Evolutionary conservation across 2,113 vertebrate genomes (phyloP).

Genomic region (human): DNA sequence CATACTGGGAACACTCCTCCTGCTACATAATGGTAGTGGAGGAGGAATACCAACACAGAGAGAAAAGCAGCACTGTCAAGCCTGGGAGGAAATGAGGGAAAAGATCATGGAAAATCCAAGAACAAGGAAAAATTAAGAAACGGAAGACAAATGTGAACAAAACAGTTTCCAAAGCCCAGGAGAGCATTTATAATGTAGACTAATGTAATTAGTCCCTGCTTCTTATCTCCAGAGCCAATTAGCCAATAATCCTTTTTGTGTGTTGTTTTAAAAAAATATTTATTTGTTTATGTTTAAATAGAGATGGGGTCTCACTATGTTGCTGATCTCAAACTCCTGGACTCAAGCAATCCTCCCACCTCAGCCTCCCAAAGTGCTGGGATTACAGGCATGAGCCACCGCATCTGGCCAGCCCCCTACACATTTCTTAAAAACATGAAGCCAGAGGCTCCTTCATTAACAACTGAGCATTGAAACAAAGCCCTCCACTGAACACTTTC

Average conservation of each 20-base stretch:
- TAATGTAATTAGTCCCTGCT: neutral
- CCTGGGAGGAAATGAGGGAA: neutral
- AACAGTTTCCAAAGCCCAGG: neutral
- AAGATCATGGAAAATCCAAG: neutral
- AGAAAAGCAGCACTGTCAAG: neutral
- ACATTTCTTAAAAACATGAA: neutral
- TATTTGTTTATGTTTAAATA: too few relatives aligned
- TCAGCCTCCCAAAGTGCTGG: too few relatives aligned
- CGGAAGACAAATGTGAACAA: neutral
- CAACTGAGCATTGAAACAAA: conserved; percentile 58
- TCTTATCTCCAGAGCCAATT: neutral
- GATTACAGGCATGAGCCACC: too few relatives aligned
- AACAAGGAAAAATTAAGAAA: neutral
- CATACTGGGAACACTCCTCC: conserved; percentile 42
- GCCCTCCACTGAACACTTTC: conserved; percentile 45
- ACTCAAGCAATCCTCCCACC: too few relatives aligned
- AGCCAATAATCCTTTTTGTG: neutral
- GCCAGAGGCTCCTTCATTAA: neutral
- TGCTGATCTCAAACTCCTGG: too few relatives aligned
- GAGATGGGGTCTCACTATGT: too few relatives aligned
- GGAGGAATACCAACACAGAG: conserved; percentile 7
- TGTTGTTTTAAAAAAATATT: too few relatives aligned
- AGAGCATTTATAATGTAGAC: neutral
- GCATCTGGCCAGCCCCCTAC: neutral
- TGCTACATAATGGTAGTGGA: conserved; percentile 22